A percentile compares a stretch with the other conserved stretches of the same genome.
These are phyloP conservation scores for Cecropterus lyciades DNA, from an alignment of 1,140 invertebrate species.

Conservation along the genomic window DNA sequence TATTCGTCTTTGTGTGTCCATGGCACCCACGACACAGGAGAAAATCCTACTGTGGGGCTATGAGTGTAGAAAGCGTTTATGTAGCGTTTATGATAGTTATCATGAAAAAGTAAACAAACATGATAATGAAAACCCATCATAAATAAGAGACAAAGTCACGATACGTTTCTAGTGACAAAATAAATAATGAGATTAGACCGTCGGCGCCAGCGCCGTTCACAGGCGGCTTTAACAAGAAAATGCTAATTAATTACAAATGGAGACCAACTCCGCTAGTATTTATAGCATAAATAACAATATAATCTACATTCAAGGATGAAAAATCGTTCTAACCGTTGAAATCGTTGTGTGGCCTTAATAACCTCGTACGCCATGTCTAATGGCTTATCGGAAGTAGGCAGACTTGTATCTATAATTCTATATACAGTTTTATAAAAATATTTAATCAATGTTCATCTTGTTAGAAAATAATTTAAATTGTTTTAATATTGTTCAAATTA, in stretches of 20 bases:
- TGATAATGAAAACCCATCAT: background rate
- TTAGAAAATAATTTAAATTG: too few relatives aligned
- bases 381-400: background rate
- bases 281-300: slow-evolving; percentile 27
- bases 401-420: too few relatives aligned
- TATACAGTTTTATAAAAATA: too few relatives aligned
- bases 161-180: slow-evolving; percentile 17
- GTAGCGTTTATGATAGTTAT: too few relatives aligned
- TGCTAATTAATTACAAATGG: slow-evolving; percentile 49
- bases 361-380: background rate
- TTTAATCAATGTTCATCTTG: too few relatives aligned
- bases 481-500: too few relatives aligned
- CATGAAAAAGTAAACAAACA: background rate
- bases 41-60: too few relatives aligned
- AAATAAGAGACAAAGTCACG: slow-evolving; percentile 9
- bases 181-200: slow-evolving; percentile 52
- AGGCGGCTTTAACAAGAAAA: slow-evolving; percentile 50
- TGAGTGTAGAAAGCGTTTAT: too few relatives aligned
- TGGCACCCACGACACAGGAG: too few relatives aligned
- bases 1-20: too few relatives aligned
- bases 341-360: slow-evolving; percentile 6
- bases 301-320: slow-evolving; percentile 19
- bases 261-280: slow-evolving; percentile 38
- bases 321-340: slow-evolving; percentile 1
- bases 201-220: slow-evolving; percentile 51